Base-by-base conservation (phyloP, 2,113 vertebrate species). In the Phodopus roborovskii region DNA sequence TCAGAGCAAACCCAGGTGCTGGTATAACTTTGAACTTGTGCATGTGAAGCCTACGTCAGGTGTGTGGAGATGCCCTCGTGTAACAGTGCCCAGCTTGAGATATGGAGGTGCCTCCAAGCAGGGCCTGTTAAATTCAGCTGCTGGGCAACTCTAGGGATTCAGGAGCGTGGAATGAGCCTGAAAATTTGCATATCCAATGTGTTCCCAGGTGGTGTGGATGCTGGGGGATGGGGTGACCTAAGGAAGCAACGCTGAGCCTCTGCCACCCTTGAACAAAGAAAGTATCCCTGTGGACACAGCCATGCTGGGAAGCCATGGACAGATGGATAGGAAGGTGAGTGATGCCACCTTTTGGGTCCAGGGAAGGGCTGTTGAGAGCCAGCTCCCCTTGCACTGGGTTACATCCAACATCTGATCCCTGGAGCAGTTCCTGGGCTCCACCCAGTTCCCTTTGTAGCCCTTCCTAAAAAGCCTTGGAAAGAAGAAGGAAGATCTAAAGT, bases 401-500 rank as follows among this genome's bases (percentile, higher is more conserved):
- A 10, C 2, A 1, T n/a, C 50, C 30, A 2, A 15, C 26, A 30
- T 82, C 85, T 45, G 70, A 53, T 36, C 81, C 48, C 45, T 5
- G 9, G 79, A 70, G 19, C 16, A 19, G 17, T 28, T 88, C 42
- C 19, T 28, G 66, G n/a, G 64, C 30, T 83, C 92, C 70, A 24
- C 73, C 81, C 19, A 60, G 62, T 71, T 82, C 88, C 48, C 91
- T 91, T 91, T 95, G 33, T 77, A 70, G 86, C 45, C 30, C 36
- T 56, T 42, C 91, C 62, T 48, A 78, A 93, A 95, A 93, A 93
- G 30, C 42, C 53, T 90, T 39, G 36, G 68, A 78, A 91, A 97
- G 85, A 91, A 75, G 33, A 60, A 92, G 22, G 75, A 92, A 82
- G 84, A 92, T 92, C 93, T 92, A 50, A 96, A 95, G 79, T 91